Base-by-base conservation (phyloP, 2,113 vertebrate genomes). In the Pandion haliaetus region DNA sequence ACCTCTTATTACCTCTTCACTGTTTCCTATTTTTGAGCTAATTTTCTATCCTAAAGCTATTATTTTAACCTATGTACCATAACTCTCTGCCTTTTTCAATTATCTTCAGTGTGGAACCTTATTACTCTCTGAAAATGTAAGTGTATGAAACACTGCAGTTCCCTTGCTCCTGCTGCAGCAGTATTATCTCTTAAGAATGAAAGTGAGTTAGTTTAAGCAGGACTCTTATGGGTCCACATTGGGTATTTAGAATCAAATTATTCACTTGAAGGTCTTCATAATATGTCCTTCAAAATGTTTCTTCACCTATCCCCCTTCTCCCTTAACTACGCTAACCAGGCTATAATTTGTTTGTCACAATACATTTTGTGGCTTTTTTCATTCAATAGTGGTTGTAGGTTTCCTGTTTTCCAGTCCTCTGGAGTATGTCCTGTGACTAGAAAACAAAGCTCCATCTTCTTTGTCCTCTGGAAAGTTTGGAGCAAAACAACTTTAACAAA, bases 401-500 rank as follows among this genome's bases (percentile, higher is more conserved):
- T 94, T 93, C 72, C 49, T 58, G 24, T 94, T 96, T 90, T 82
- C 45, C 42, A 66, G 42, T 72, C 21, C 74, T 88, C 74, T 72
- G 26, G 77, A 78, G 66, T 80, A 67, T 18, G 49, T 34, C 24
- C 12, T 65, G 20, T 92, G 82, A 89, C 83, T 83, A 86, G 50
- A 91, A 90, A 90, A 84, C 69, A 93, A 91, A 90, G 52, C 19
- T 93, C 57, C 57, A 71, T 82, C 85, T 55, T 84, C 58, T 97
- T 97, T 93, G 91, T 95, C 93, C 74, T 97, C 82, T 87, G 55
- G 59, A 95, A 98, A 97, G 32, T 91, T 91, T 72, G 92, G 61
- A 96, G 80, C 15, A 87, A 96, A 97, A 89, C 55, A 95, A 90
- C 71, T 66, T 97, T 96, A 96, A 97, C 88, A 97, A 92, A 97